These are phyloP conservation scores for Sinosuthora webbiana DNA, from an alignment of 2,113 vertebrate genomes.

Conservation along the genomic window DNA sequence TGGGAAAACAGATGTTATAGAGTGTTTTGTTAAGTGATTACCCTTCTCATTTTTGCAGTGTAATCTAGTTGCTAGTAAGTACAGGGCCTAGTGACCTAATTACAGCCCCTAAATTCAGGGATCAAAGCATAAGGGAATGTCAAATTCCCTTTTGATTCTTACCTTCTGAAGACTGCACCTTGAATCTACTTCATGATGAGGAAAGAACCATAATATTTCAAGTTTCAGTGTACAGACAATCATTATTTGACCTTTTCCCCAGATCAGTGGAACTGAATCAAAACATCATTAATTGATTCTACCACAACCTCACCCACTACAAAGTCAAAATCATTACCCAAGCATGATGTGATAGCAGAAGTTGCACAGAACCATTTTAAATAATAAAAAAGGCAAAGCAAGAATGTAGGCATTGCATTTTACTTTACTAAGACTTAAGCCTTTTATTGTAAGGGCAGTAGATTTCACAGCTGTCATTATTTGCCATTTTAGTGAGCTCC, in stretches of 20 bases:
- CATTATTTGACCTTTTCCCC: background rate
- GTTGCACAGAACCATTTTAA: background rate
- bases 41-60: background rate
- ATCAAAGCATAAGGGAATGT: background rate
- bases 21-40: background rate
- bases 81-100: background rate
- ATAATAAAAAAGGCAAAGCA: background rate
- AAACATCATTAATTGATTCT: background rate
- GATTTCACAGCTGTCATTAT: background rate
- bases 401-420: background rate
- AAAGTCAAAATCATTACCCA: background rate
- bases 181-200: background rate
- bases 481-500: background rate
- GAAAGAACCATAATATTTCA: background rate
- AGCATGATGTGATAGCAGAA: background rate
- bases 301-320: background rate
- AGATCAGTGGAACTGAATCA: background rate
- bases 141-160: background rate
- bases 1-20: background rate
- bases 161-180: background rate
- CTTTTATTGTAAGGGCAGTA: background rate
- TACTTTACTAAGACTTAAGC: background rate
- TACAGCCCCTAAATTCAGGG: background rate
- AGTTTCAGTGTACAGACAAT: background rate
- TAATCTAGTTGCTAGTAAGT: background rate